Conservation (phyloP, 2,797 vertebrate species). For the Myotis myotis region DNA sequence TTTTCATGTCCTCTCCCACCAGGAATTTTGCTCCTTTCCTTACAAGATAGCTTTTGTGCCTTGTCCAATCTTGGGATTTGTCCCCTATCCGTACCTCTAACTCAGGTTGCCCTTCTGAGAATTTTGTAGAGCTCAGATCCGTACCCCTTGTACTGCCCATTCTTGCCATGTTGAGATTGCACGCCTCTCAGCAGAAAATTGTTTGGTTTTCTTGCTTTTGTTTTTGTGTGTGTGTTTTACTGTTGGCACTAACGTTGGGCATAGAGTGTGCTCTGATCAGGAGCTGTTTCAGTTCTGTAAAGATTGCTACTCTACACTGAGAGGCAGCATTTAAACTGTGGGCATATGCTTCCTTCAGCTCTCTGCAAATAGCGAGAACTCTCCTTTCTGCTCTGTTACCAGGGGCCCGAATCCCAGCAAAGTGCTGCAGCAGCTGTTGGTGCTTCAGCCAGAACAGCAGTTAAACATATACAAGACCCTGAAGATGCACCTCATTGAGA, state of each 20-base stretch:
- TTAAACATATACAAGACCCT: conserved; percentile 93
- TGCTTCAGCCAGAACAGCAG: conserved; percentile 95
- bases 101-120: background rate
- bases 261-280: background rate
- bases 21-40: background rate
- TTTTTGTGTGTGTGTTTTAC: background rate
- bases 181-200: background rate
- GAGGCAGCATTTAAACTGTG: background rate
- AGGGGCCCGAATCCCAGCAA: conserved; percentile 98
- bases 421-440: conserved; percentile 94
- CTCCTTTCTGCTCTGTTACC: conserved; percentile 59
- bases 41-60: background rate
- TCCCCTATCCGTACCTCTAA: background rate
- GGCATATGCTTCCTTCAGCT: background rate
- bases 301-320: background rate
- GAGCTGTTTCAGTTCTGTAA: background rate
- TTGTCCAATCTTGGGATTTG: background rate
- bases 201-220: too few relatives aligned
- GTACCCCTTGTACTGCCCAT: background rate
- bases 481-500: conserved; percentile 91
- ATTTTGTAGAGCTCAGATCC: background rate
- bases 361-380: background rate
- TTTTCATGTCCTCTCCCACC: background rate
- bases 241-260: background rate
- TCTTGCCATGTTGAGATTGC: background rate